phyloP scores from a whole-genome alignment of 2,888 invertebrate species.

The Cremastobaeus sp. region DNA sequence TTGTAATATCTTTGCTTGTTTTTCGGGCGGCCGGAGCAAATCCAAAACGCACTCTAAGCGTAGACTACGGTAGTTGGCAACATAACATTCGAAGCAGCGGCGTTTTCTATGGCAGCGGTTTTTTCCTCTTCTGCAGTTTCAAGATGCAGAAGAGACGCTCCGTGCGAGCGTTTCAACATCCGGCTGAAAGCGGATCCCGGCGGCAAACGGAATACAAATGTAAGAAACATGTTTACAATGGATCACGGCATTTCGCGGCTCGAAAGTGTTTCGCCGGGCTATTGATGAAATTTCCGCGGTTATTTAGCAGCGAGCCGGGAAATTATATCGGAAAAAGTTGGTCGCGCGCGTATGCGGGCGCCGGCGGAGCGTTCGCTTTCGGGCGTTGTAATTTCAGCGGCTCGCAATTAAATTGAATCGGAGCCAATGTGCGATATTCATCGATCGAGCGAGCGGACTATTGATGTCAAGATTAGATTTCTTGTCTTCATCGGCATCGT shows the following conservation, averaged over 20 bases:
- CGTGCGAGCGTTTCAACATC: conserved; percentile 43
- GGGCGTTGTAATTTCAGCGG: not conserved
- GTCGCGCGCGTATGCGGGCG: not conserved
- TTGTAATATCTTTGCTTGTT: conserved; percentile 70
- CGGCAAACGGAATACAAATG: conserved; percentile 74
- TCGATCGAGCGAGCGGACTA: conserved; percentile 9
- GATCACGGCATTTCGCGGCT: conserved; percentile 34
- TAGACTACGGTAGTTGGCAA: conserved; percentile 21
- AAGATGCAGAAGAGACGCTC: conserved; percentile 23
- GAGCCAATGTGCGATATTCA: conserved; percentile 9
- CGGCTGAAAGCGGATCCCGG: conserved; percentile 49
- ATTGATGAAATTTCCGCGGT: conserved; percentile 6
- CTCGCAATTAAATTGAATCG: conserved; percentile 9
- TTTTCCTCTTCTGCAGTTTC: conserved; percentile 11
- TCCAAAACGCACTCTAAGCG: conserved; percentile 44
- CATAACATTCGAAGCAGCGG: conserved; percentile 16
- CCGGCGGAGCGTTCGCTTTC: not conserved
- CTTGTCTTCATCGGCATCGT: conserved; percentile 10
- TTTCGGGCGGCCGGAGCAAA: conserved; percentile 68
- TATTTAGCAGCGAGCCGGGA: too few relatives aligned
- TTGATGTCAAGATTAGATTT: conserved; percentile 28
- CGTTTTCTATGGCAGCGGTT: conserved; percentile 17
- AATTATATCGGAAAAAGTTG: too few relatives aligned
- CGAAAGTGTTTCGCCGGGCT: conserved; percentile 23
- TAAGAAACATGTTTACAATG: conserved; percentile 72